Conservation (phyloP, 1,140 invertebrate genomes). For the Brachionus koreanus region DNA sequence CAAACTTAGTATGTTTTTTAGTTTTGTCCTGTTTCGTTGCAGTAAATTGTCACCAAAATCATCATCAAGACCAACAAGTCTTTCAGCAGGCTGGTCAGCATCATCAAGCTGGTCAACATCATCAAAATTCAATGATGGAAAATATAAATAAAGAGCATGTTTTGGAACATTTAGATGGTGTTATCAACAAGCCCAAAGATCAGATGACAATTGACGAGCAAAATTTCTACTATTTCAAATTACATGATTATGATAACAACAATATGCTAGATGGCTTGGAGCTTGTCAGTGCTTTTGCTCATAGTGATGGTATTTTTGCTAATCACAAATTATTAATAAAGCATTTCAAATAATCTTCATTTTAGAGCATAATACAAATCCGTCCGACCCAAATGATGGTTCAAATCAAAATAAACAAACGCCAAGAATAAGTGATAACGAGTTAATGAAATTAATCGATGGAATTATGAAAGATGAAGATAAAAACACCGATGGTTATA, state of each 20-base stretch:
- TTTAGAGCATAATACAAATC: background rate
- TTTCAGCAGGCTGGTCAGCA: background rate
- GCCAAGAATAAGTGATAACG: conserved; percentile 10
- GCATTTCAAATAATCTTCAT: background rate
- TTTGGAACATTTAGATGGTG: conserved; percentile 40
- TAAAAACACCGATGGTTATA: conserved; percentile 40
- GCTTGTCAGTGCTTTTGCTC: conserved; percentile 36
- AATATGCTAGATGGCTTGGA: conserved; percentile 43
- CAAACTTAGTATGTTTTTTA: background rate
- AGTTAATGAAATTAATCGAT: conserved; percentile 32
- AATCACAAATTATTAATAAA: too few relatives aligned
- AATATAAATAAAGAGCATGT: conserved; percentile 44
- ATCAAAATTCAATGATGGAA: conserved; percentile 43
- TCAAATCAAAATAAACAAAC: background rate
- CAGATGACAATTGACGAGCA: conserved; percentile 44
- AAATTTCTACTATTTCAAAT: conserved; percentile 46
- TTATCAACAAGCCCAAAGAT: conserved; percentile 44
- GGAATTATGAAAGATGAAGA: conserved; percentile 44
- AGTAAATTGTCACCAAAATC: conserved; percentile 7
- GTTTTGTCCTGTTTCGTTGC: background rate
- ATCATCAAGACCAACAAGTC: conserved; percentile 27
- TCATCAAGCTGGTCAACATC: background rate
- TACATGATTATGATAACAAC: conserved; percentile 44
- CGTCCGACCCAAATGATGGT: background rate
- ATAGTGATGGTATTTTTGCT: background rate